Evolutionary conservation across 2,888 invertebrate genomes (phyloP).

Genomic region (Zaprionus obscuricornis): DNA sequence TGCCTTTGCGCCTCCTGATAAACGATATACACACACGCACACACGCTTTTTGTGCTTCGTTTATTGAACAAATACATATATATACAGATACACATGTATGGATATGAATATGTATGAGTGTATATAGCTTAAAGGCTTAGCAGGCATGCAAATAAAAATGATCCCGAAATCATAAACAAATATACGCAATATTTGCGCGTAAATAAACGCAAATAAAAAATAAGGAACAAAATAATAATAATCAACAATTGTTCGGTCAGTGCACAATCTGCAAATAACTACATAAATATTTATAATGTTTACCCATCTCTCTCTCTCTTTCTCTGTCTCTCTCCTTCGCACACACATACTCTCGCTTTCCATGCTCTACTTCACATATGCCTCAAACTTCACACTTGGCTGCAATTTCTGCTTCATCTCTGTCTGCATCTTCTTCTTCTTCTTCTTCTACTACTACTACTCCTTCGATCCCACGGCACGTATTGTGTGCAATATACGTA

Average conservation of each 20-base stretch:
- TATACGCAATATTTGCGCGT: slow-evolving; percentile 40
- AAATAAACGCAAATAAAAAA: slow-evolving; percentile 14
- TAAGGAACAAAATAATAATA: slow-evolving; percentile 18
- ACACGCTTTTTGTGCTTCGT: too few species aligned
- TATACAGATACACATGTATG: too few species aligned
- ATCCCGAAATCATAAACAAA: slow-evolving; percentile 49
- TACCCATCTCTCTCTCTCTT: not conserved
- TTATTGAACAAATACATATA: too few species aligned
- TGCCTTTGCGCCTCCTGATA: too few species aligned
- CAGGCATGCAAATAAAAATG: slow-evolving; percentile 54
- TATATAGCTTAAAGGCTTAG: slow-evolving; percentile 60
- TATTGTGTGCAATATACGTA: too few species aligned
- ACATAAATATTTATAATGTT: slow-evolving; percentile 48
- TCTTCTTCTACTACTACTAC: too few species aligned
- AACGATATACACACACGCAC: too few species aligned
- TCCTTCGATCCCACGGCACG: too few species aligned
- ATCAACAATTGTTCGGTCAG: slow-evolving; percentile 55
- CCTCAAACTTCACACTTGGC: slow-evolving; percentile 33
- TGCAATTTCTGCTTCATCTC: slow-evolving; percentile 18
- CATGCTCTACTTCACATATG: too few species aligned
- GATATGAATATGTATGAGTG: too few species aligned
- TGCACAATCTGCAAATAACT: slow-evolving; percentile 50
- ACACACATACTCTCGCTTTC: too few species aligned
- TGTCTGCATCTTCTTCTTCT: not conserved
- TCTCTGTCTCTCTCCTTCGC: not conserved